These are phyloP conservation scores for Zoanthus sociatus DNA, from an alignment of 92 coral and sea anemone genomes.

Conservation along the genomic window DNA sequence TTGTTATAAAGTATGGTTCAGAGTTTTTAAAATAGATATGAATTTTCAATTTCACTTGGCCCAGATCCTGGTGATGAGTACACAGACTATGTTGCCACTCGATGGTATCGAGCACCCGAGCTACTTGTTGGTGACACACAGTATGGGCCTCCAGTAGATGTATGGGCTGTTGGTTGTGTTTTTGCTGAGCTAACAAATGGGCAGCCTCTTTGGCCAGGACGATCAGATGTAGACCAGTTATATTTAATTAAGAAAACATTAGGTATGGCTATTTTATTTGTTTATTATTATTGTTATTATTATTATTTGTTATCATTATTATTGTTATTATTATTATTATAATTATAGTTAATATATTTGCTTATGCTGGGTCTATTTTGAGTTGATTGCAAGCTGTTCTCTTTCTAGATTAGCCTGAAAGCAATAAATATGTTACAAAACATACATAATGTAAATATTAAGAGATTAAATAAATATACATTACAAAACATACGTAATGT, in stretches of 20 bases:
- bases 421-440: no score
- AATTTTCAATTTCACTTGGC: not conserved
- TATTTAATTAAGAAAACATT: slow-evolving; percentile 90
- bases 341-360: not conserved
- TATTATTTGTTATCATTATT: not conserved
- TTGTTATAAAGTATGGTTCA: no score
- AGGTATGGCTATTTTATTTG: slow-evolving; percentile 59
- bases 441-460: no score
- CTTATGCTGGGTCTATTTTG: not conserved
- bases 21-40: no score
- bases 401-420: no score
- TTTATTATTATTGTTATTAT: no score
- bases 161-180: slow-evolving; percentile 99
- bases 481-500: no score
- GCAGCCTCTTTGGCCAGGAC: slow-evolving; percentile 97
- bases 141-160: slow-evolving; percentile 96
- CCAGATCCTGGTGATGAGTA: slow-evolving; percentile 92
- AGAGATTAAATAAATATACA: no score
- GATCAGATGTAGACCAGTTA: slow-evolving; percentile 95
- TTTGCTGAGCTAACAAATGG: slow-evolving; percentile 93
- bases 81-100: slow-evolving; percentile 97
- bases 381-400: not conserved
- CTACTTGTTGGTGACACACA: slow-evolving; percentile 90
- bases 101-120: slow-evolving; percentile 99
- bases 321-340: no score